phyloP scores from a whole-genome alignment of 2,888 invertebrate genomes.

The Choristoneura rosaceana region DNA sequence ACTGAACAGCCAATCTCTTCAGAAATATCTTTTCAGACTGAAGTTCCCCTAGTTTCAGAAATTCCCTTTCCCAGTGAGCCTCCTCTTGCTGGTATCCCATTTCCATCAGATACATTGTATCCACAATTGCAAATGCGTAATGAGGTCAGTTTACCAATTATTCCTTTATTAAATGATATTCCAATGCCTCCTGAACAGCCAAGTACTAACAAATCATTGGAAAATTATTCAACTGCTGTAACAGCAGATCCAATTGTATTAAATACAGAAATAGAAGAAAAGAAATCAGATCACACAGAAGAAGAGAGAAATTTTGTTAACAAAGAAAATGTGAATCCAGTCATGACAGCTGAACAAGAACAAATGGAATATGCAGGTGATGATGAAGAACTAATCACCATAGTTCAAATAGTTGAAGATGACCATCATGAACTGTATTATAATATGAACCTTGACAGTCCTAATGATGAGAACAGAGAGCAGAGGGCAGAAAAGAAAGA shows the following conservation, averaged over 20 bases:
- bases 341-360: constrained; percentile 63
- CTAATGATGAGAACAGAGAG: constrained; percentile 52
- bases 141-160: constrained; percentile 7
- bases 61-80: constrained; percentile 34
- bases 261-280: constrained; percentile 33
- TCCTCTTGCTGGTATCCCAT: constrained; percentile 8
- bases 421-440: constrained; percentile 76
- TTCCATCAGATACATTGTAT: constrained; percentile 4
- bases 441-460: constrained; percentile 72
- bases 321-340: constrained; percentile 45
- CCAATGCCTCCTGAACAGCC: constrained; percentile 30
- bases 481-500: constrained; percentile 47
- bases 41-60: constrained; percentile 18
- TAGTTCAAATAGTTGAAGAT: constrained; percentile 82
- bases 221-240: constrained; percentile 14
- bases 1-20: neutral
- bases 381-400: constrained; percentile 81
- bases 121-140: constrained; percentile 9
- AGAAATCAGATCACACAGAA: constrained; percentile 29
- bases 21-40: constrained; percentile 26
- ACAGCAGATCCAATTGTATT: constrained; percentile 33
- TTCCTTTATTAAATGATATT: constrained; percentile 36
- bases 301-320: constrained; percentile 47
- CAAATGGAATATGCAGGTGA: constrained; percentile 69
- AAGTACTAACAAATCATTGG: constrained; percentile 16